Percentiles rank a stretch among this genome's conserved stretches.
phyloP scores from a whole-genome alignment of 1,140 invertebrate genomes.

The Ridgeia piscesae region DNA sequence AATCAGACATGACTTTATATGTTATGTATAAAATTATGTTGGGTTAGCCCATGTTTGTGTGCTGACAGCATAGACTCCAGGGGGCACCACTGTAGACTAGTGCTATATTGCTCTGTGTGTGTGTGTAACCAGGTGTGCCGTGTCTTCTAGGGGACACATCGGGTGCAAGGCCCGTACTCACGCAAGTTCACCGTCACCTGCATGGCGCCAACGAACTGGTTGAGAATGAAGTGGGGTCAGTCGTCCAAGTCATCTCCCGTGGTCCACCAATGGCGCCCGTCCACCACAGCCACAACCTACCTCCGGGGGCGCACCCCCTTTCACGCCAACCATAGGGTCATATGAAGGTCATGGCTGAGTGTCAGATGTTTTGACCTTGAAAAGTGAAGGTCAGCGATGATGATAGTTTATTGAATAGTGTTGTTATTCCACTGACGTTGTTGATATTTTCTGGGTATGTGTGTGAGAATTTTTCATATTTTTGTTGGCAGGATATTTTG shows the following conservation, averaged over 20 bases:
- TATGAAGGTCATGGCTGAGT: background rate
- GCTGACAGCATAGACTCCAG: too few relatives aligned
- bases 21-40: too few relatives aligned
- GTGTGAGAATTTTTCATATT: background rate
- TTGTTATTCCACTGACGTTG: background rate
- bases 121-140: background rate
- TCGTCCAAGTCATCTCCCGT: conserved; percentile 26
- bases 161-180: conserved; percentile 49
- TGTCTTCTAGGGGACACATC: conserved; percentile 38
- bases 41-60: too few relatives aligned
- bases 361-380: background rate
- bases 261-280: background rate
- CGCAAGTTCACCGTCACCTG: conserved; percentile 50
- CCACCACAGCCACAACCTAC: background rate
- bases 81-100: too few relatives aligned
- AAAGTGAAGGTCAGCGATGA: background rate
- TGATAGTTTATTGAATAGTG: background rate
- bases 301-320: background rate
- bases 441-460: background rate
- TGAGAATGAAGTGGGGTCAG: conserved; percentile 47
- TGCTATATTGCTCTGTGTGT: too few relatives aligned
- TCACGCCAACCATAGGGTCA: background rate
- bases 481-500: background rate
- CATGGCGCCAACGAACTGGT: conserved; percentile 47
- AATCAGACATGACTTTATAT: too few relatives aligned